Percentiles rank a stretch among this genome's conserved stretches.
phyloP scores from a whole-genome alignment of 2,113 vertebrate species.

The Zosterops borbonicus region DNA sequence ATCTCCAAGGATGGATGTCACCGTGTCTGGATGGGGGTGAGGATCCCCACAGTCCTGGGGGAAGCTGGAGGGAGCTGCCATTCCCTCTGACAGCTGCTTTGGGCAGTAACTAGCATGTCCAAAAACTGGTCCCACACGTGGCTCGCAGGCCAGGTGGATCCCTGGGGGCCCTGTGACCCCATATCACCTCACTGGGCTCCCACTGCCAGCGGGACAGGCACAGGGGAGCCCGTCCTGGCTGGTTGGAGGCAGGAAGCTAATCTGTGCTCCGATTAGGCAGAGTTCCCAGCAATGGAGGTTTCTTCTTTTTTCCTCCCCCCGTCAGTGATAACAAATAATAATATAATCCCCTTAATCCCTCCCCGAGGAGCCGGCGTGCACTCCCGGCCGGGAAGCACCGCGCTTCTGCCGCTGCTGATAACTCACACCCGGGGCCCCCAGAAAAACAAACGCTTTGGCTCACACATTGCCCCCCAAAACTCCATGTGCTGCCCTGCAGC shows the following conservation, averaged over 20 bases:
- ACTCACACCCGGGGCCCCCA: not conserved
- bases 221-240: not conserved
- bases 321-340: slow-evolving; percentile 67
- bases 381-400: not conserved
- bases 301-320: not conserved
- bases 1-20: fast-evolving
- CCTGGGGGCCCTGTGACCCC: fast-evolving
- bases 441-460: not conserved
- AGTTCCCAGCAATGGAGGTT: slow-evolving; percentile 52
- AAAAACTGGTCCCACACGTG: fast-evolving
- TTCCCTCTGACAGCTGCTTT: fast-evolving
- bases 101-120: fast-evolving
- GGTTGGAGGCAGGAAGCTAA: not conserved
- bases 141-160: fast-evolving
- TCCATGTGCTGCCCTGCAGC: not conserved
- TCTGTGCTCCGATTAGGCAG: slow-evolving; percentile 38
- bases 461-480: not conserved
- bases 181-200: not conserved
- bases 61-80: not conserved
- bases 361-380: slow-evolving; percentile 31
- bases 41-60: fast-evolving
- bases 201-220: fast-evolving
- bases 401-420: slow-evolving; percentile 56
- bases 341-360: slow-evolving; percentile 72
- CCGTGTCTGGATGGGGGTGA: fast-evolving